Conservation (phyloP, 2,797 vertebrate species). For the Cichlasoma orientale region DNA sequence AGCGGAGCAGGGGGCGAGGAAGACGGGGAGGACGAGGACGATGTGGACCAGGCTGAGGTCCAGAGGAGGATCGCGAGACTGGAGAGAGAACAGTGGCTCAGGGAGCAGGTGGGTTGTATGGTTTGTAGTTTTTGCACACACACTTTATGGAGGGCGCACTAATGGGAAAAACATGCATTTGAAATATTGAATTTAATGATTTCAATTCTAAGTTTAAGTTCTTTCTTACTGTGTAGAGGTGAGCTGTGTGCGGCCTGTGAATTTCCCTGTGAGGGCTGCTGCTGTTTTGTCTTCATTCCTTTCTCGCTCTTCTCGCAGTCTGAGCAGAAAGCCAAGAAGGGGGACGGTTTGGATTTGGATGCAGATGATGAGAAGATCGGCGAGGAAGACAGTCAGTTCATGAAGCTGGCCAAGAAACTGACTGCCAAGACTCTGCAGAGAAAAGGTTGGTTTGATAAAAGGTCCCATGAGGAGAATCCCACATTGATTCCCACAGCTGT, state of each 20-base stretch:
- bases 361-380: constrained; percentile 83
- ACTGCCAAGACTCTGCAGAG: constrained; percentile 89
- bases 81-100: constrained; percentile 94
- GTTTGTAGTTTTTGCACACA: neutral
- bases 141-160: neutral
- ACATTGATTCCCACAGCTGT: neutral
- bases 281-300: neutral
- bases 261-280: neutral
- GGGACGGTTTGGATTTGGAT: constrained; percentile 57
- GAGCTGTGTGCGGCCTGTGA: fast-evolving
- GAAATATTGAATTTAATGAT: neutral
- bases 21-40: constrained; percentile 79
- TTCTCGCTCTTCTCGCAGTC: constrained; percentile 63
- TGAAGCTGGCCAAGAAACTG: constrained; percentile 94
- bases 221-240: neutral
- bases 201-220: fast-evolving
- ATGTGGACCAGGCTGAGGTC: constrained; percentile 85
- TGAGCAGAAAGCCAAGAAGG: constrained; percentile 79
- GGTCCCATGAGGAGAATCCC: neutral
- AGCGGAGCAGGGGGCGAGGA: constrained; percentile 83
- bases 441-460: constrained; percentile 79
- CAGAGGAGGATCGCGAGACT: constrained; percentile 91
- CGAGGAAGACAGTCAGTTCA: constrained; percentile 91
- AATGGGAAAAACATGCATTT: neutral
- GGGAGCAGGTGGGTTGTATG: constrained; percentile 86